Evolutionary conservation across 2,113 vertebrate species (phyloP), one percentile per base, ranked within the genome.

Genomic region (Riparia riparia): DNA sequence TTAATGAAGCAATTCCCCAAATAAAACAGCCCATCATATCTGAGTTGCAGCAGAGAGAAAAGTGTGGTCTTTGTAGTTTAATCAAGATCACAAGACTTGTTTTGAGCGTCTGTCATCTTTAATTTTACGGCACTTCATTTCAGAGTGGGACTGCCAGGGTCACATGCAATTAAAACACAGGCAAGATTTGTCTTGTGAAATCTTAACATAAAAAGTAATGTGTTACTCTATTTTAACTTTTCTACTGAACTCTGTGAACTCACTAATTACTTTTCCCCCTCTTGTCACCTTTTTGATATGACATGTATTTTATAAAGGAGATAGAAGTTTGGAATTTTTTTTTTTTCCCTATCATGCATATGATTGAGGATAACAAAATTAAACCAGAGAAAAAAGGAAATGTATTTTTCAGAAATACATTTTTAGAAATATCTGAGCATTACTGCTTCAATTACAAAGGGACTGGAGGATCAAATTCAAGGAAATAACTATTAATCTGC

Each of bases 1-100:
- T 99, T 99, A 99, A 99, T 98, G 98, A 98, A 99, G 98, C 98
- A 98, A 98, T 98, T 99, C 98, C 98, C 98, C 98, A 98, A 98
- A 98, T 98, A 98, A 98, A 99, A 98, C 98, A 98, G 98, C 97
- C 98, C 98, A 98, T 98, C 98, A 97, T 98, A 98, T 98, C 98
- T 98, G 98, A 98, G 98, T 98, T 98, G 97, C 98, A 98, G 96
- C 98, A 98, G 97, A 98, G 97, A 97, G 98, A 98, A 98, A 98
- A 98, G 96, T 98, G 98, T 97, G 95, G 97, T 98, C 98, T 99
- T 99, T 99, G 98, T 98, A 98, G 98, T 98, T 98, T 99, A 98
- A 99, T 99, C 98, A 98, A 98, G 98, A 99, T 98, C 98, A 98
- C 97, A 98, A 98, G 98, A 98, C 98, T 98, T 98, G 97, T 98